Evolutionary conservation across 1,140 invertebrate genomes (phyloP), one percentile per base, ranked within the genome.

Genomic region (Drosophila azteca): DNA sequence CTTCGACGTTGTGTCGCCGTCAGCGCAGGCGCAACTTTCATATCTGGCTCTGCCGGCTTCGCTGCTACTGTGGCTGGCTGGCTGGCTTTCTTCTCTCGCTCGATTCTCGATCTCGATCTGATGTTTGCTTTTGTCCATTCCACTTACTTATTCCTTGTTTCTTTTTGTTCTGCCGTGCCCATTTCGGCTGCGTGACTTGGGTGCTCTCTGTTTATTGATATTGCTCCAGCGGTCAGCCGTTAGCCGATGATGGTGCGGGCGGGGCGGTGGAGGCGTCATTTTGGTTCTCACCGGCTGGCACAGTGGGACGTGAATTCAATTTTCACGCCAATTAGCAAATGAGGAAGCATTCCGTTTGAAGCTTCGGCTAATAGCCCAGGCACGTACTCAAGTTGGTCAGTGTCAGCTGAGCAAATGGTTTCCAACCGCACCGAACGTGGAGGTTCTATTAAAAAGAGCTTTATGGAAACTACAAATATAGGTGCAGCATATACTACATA

Each of bases 241-340:
- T 44, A 49, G 67, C 31, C 44, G 57, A 11, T 45, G 24, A 11
- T 45, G 24, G 35, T 24, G 46, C 24, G 46, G 39, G 54, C 22
- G 44, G 11, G 20, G 46, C 24, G 46, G 39, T 50, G 17, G 44
- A n/a, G 20, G 31, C 9, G 43, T 31, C 35, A 17, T 20, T 55
- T 46, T 44, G 65, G 63, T 83, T 84, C 80, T 78, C 71, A 67
- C 55, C 50, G 26, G 9, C 45, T 51, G 49, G 78, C 66, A 78
- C 82, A 88, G 82, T 87, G 83, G 78, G 49, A 24, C 35, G 52
- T 48, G 60, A 58, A 60, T 70, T 62, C 49, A 39, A 60, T 72
- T 76, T 87, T 88, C 78, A 88, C 79, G 84, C 65, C 75, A 87
- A 88, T 88, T 87, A 87, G 82, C 74, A 77, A 88, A 87, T 81